Evolutionary conservation across 2,113 vertebrate genomes (phyloP).

Genomic region (Mastomys coucha): DNA sequence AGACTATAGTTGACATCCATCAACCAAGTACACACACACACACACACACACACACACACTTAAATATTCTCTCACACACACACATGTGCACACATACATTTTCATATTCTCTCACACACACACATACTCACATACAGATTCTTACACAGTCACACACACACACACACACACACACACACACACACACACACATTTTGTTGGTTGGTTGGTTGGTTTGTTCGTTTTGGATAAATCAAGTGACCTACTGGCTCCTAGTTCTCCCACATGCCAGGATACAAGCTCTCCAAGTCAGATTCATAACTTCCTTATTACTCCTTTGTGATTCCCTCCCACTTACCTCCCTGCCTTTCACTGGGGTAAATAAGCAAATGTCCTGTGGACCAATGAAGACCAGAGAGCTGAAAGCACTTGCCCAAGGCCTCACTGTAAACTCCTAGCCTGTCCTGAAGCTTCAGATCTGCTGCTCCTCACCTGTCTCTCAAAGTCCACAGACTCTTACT

Average conservation of each 20-base stretch:
- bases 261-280: not conserved
- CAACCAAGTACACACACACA: too few species aligned
- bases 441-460: not conserved
- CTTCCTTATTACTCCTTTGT: not conserved
- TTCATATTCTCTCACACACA: too few species aligned
- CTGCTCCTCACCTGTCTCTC: not conserved
- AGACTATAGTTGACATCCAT: too few species aligned
- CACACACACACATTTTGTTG: not conserved
- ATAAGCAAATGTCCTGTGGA: not conserved
- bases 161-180: not conserved
- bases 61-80: too few species aligned
- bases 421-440: not conserved
- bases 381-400: not conserved
- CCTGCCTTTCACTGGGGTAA: not conserved
- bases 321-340: not conserved
- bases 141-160: not conserved
- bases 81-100: too few species aligned
- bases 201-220: not conserved
- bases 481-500: not conserved
- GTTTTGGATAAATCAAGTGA: not conserved
- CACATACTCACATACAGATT: not conserved
- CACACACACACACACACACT: too few species aligned
- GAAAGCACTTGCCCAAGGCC: not conserved
- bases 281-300: not conserved
- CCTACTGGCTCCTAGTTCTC: not conserved